Evolutionary conservation across 2,888 invertebrate genomes (phyloP).

Genomic region (Aleiodes leptofemur): DNA sequence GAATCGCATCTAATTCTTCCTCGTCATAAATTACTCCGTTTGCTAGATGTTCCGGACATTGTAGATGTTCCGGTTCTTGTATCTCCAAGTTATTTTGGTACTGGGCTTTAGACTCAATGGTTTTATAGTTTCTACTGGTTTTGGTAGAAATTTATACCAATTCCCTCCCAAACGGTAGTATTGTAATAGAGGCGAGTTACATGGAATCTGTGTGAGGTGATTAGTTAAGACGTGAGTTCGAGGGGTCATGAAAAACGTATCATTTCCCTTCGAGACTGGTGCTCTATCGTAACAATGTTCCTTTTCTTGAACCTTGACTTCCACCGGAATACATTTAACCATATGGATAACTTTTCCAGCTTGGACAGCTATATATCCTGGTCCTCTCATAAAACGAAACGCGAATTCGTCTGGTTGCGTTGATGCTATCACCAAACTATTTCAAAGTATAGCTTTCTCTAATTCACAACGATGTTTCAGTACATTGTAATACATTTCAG

Average conservation of each 20-base stretch:
- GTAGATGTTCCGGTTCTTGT: neutral
- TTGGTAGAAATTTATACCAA: constrained; percentile 48
- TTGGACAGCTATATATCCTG: constrained; percentile 50
- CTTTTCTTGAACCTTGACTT: constrained; percentile 50
- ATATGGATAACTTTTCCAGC: constrained; percentile 59
- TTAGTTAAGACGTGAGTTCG: constrained; percentile 54
- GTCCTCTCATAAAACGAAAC: constrained; percentile 48
- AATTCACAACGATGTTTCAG: constrained; percentile 55
- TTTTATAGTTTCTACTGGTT: neutral
- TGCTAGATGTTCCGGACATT: neutral
- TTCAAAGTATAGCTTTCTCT: constrained; percentile 57
- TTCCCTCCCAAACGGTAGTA: constrained; percentile 48
- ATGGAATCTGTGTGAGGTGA: constrained; percentile 53
- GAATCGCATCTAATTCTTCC: neutral
- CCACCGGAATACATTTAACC: constrained; percentile 57
- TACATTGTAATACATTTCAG: constrained; percentile 52
- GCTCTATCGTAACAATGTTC: constrained; percentile 57
- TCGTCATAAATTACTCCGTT: neutral
- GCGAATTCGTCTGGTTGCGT: constrained; percentile 59
- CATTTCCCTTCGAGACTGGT: constrained; percentile 54
- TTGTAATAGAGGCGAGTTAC: constrained; percentile 50
- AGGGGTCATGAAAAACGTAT: constrained; percentile 54
- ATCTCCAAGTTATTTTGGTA: neutral
- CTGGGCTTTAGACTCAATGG: neutral
- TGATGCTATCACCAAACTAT: constrained; percentile 55